Conservation (phyloP, 2,797 vertebrate genomes). For the Halcyon smyrnensis region DNA sequence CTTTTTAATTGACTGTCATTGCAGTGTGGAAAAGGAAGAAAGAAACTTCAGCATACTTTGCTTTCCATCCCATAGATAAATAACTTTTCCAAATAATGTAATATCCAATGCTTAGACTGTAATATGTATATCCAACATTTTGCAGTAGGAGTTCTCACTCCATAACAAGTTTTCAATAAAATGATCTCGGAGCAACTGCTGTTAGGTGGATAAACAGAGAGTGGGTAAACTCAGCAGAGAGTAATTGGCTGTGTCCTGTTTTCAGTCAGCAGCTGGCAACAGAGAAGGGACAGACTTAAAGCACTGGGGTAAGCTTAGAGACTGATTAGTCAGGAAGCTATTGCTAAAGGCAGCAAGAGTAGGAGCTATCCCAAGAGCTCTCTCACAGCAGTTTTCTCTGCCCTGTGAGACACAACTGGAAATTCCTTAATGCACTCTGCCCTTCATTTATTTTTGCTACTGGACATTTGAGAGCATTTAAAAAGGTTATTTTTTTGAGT, state of each 20-base stretch:
- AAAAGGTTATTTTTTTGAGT: conserved; percentile 65
- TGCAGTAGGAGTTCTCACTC: conserved; percentile 31
- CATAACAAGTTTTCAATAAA: conserved; percentile 62
- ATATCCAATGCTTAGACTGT: background rate
- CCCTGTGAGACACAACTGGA: conserved; percentile 56
- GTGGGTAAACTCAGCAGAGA: conserved; percentile 70
- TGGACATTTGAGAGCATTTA: conserved; percentile 77
- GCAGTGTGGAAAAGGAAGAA: background rate
- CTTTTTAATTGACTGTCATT: background rate
- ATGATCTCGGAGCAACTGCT: conserved; percentile 60
- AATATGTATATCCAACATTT: conserved; percentile 16
- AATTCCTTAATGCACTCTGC: conserved; percentile 75
- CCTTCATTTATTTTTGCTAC: conserved; percentile 80
- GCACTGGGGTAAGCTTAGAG: conserved; percentile 79
- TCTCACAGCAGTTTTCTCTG: conserved; percentile 59
- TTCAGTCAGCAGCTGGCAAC: conserved; percentile 78
- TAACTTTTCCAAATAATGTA: conserved; percentile 1
- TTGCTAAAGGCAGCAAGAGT: conserved; percentile 74
- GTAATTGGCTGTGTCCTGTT: conserved; percentile 77
- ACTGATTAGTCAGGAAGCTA: conserved; percentile 81
- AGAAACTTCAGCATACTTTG: background rate
- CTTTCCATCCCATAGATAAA: background rate
- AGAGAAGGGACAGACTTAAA: conserved; percentile 76
- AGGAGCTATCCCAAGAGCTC: conserved; percentile 56
- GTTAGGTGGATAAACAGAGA: conserved; percentile 69